phyloP scores from a whole-genome alignment of 1,140 invertebrate genomes.

The Cydia splendana region DNA sequence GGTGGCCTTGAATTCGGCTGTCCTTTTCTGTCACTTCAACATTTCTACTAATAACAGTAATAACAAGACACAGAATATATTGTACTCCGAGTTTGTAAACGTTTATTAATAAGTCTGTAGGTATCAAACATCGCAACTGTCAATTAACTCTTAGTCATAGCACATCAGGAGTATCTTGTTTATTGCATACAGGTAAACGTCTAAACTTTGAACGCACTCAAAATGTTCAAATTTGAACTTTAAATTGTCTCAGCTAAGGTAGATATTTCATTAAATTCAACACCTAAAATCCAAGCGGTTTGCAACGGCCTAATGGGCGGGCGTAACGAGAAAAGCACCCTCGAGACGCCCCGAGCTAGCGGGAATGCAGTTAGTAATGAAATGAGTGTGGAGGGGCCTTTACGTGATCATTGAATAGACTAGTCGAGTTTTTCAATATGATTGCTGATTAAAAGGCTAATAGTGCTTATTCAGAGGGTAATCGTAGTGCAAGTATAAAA shows the following conservation, averaged over 20 bases:
- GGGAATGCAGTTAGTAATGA: slow-evolving; percentile 29
- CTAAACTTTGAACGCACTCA: not conserved
- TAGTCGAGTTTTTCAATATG: slow-evolving; percentile 11
- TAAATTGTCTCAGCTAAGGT: not conserved
- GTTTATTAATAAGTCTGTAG: too few relatives aligned
- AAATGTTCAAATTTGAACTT: not conserved
- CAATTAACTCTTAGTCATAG: not conserved
- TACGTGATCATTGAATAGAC: slow-evolving; percentile 6
- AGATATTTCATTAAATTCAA: not conserved
- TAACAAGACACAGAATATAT: too few relatives aligned
- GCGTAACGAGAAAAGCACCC: slow-evolving; percentile 30
- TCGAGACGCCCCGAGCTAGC: slow-evolving; percentile 20
- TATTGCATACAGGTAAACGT: not conserved
- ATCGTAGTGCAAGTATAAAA: not conserved
- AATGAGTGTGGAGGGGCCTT: slow-evolving; percentile 17
- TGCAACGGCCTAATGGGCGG: slow-evolving; percentile 20
- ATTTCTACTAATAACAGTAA: too few relatives aligned
- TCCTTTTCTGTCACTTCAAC: too few relatives aligned
- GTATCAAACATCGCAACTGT: not conserved
- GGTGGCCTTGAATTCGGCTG: too few relatives aligned
- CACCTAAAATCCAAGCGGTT: slow-evolving; percentile 18
- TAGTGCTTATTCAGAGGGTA: not conserved
- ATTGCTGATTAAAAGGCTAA: slow-evolving; percentile 1
- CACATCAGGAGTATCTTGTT: not conserved
- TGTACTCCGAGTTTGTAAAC: too few relatives aligned